A percentile compares a stretch with the other conserved stretches of the same genome.
phyloP scores from a whole-genome alignment of 2,113 vertebrate species.

The Cygnus atratus region DNA sequence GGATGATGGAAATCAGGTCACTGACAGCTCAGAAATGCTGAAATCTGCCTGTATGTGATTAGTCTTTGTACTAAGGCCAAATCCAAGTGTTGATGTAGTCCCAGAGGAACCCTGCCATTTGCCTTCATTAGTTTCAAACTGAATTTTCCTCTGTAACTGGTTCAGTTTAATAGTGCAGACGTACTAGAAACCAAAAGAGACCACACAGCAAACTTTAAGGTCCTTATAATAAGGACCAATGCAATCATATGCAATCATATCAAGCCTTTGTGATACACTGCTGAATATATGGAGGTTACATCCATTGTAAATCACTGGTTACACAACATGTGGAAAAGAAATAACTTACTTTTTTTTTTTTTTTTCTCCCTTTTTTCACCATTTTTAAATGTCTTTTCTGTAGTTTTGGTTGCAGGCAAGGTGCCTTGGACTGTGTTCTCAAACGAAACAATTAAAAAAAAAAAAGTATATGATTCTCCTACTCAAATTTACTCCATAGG shows the following conservation, averaged over 20 bases:
- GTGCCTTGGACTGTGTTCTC: neutral
- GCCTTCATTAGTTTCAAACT: neutral
- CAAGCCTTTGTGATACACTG: neutral
- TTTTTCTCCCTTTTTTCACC: neutral
- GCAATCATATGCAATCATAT: neutral
- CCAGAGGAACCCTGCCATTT: neutral
- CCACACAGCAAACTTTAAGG: neutral
- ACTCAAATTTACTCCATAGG: neutral
- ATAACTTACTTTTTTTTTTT: neutral
- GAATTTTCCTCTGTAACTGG: neutral
- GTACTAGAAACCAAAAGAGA: neutral
- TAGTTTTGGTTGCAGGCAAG: neutral
- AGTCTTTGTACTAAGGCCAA: neutral
- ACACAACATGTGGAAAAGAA: neutral
- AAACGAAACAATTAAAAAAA: neutral
- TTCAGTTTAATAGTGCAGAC: neutral
- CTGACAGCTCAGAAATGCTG: neutral
- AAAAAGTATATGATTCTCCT: fast-evolving
- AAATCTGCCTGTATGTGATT: neutral
- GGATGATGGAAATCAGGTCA: neutral
- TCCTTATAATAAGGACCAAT: neutral
- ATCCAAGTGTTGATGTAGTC: neutral
- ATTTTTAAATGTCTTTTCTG: neutral
- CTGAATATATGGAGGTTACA: neutral
- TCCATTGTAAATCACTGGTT: neutral